A percentile compares a stretch with the other conserved stretches of the same genome.
These are phyloP conservation scores for Diachasma alloeum DNA, from an alignment of 1,140 invertebrate genomes.

Conservation along the genomic window DNA sequence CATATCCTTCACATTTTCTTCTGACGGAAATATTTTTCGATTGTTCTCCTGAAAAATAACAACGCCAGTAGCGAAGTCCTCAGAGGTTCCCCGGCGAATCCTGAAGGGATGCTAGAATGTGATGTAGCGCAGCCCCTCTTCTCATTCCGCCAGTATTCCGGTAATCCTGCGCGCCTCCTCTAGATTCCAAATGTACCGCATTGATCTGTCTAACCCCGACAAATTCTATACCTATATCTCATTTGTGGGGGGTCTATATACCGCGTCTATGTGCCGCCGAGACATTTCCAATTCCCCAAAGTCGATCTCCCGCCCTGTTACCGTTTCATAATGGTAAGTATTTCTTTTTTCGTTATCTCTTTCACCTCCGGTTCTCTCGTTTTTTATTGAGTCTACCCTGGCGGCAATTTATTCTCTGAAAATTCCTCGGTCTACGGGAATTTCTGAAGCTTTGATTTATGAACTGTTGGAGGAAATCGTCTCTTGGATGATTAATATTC, in stretches of 20 bases:
- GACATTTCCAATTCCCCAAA: constrained; percentile 5
- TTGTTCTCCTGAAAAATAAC: too few species aligned
- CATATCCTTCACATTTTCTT: too few species aligned
- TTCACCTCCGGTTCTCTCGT: not conserved
- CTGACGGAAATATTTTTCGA: too few species aligned
- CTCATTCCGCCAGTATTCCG: not conserved
- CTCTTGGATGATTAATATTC: too few species aligned
- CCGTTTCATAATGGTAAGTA: not conserved
- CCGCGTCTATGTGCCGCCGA: not conserved
- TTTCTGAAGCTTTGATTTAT: too few species aligned
- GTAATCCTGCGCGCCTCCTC: not conserved
- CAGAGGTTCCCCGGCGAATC: too few species aligned
- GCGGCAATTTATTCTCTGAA: not conserved
- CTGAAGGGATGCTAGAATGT: too few species aligned
- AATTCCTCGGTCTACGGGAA: too few species aligned
- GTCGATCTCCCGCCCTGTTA: not conserved
- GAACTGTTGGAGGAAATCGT: too few species aligned
- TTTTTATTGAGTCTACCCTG: not conserved
- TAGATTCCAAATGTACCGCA: constrained; percentile 3
- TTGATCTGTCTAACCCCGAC: constrained; percentile 6
- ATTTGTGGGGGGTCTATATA: not conserved
- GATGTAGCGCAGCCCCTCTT: not conserved
- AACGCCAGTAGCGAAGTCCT: too few species aligned
- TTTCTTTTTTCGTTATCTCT: not conserved
- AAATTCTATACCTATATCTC: constrained; percentile 1